Conservation (phyloP, 2,113 vertebrate species). For the Cyanoderma ruficeps region DNA sequence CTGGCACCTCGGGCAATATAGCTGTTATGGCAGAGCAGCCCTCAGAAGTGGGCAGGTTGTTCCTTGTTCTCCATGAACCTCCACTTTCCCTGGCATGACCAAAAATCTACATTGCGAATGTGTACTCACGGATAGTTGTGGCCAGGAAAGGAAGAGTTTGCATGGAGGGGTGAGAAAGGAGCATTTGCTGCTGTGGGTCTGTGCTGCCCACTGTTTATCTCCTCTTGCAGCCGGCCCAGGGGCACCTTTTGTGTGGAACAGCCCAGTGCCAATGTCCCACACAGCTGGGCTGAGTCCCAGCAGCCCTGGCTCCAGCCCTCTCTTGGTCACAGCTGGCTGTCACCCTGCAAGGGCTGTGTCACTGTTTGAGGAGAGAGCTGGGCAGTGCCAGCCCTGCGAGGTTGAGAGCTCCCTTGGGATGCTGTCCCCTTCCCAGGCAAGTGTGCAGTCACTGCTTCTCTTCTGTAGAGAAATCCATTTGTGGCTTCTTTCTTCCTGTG, state of each 20-base stretch:
- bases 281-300: not conserved
- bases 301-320: too few relatives aligned
- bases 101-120: accelerated
- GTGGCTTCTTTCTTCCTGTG: not conserved
- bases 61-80: not conserved
- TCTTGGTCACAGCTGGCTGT: not conserved
- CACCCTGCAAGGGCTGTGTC: not conserved
- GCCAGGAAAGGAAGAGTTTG: not conserved
- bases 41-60: not conserved
- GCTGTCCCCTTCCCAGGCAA: not conserved
- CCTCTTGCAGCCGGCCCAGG: not conserved
- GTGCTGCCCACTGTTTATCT: not conserved
- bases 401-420: not conserved
- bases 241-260: not conserved
- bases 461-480: not conserved
- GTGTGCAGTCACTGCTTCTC: not conserved
- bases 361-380: not conserved
- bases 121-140: not conserved
- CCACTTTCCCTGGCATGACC: not conserved
- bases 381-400: not conserved
- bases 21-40: not conserved
- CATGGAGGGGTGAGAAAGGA: not conserved
- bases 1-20: not conserved
- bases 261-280: not conserved
- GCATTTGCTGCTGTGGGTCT: not conserved